Evolutionary conservation across 2,797 vertebrate species (phyloP).

Genomic region (Leptatherina wallacei): DNA sequence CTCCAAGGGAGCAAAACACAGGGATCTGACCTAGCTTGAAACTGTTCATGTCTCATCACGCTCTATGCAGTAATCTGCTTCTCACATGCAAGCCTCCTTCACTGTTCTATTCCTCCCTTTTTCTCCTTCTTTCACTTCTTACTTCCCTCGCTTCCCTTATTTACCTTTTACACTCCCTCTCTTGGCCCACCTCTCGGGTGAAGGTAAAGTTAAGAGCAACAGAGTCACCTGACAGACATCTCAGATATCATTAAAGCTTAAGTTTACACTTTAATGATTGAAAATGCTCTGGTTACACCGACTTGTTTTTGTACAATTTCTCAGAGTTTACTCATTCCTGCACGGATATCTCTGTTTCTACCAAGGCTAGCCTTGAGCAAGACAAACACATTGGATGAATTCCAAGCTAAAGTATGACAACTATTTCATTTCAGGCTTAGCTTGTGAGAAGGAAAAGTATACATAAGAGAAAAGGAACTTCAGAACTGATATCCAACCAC

Average conservation of each 20-base stretch:
- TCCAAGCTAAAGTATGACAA: conserved; percentile 67
- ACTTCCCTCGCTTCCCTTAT: not conserved
- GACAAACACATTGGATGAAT: conserved; percentile 67
- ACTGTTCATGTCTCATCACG: conserved; percentile 77
- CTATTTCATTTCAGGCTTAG: conserved; percentile 64
- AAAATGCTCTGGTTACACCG: conserved; percentile 48
- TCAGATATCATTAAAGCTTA: conserved; percentile 27
- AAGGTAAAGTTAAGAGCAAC: conserved; percentile 27
- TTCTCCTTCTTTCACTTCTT: conserved; percentile 43
- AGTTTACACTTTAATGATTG: conserved; percentile 27
- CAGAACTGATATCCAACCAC: not conserved
- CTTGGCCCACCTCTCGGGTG: conserved; percentile 26
- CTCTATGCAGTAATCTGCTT: conserved; percentile 71
- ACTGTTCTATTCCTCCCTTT: conserved; percentile 36
- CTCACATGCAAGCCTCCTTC: conserved; percentile 74
- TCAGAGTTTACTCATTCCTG: conserved; percentile 35
- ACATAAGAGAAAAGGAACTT: not conserved
- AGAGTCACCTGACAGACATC: conserved; percentile 2
- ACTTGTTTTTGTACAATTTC: conserved; percentile 60
- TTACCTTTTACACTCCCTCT: conserved; percentile 16
- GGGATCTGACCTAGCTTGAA: conserved; percentile 42
- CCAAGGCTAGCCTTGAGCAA: conserved; percentile 62
- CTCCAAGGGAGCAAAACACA: conserved; percentile 37
- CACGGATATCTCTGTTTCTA: conserved; percentile 52
- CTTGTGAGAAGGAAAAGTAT: conserved; percentile 31